Conservation (phyloP, 2,888 invertebrate genomes). For the Tenthredo mesomela region DNA sequence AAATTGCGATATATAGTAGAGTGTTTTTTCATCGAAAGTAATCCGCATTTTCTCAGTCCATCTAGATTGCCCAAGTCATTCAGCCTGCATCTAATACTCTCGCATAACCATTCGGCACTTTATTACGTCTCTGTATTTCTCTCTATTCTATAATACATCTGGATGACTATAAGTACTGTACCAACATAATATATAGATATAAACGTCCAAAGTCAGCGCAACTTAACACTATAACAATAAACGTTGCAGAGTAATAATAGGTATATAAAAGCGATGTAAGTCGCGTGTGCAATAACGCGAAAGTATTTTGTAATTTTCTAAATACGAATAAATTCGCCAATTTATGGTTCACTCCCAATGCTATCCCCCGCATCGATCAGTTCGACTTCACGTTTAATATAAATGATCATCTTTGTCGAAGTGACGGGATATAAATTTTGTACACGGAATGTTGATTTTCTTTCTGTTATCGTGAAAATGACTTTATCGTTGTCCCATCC, state of each 20-base stretch:
- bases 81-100: background rate
- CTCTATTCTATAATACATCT: background rate
- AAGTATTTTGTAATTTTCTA: constrained; percentile 1
- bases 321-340: constrained; percentile 12
- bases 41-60: constrained; percentile 26
- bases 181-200: background rate
- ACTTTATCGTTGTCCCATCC: background rate
- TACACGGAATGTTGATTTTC: too few relatives aligned
- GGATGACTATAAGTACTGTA: background rate
- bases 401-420: too few relatives aligned
- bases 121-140: background rate
- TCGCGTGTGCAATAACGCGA: constrained; percentile 10
- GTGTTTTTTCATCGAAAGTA: constrained; percentile 3
- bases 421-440: background rate
- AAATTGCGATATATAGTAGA: background rate
- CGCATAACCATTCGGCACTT: constrained; percentile 16
- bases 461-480: too few relatives aligned
- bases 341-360: background rate
- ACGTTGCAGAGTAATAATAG: constrained; percentile 13
- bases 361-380: background rate
- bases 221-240: constrained; percentile 10
- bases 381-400: background rate
- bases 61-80: constrained; percentile 27
- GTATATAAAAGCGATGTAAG: background rate
- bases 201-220: constrained; percentile 1